Base-by-base conservation (phyloP, 2,888 invertebrate species). In the Cephus nigrinus region DNA sequence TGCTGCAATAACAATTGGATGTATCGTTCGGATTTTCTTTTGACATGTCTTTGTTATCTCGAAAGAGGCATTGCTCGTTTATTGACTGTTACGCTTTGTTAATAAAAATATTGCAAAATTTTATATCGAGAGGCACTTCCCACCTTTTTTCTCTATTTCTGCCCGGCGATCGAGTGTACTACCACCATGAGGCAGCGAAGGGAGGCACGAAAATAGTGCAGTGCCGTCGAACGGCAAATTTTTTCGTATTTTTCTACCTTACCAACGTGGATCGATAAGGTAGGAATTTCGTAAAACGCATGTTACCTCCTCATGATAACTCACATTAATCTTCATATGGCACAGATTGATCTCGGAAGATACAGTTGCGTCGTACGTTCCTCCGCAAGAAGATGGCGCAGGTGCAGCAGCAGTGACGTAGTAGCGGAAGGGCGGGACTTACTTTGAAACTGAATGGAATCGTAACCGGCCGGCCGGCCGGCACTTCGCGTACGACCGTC, bases 401-500 rank as follows among this genome's bases (percentile, higher is more conserved):
- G 2, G 2, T 23, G 55, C 23, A 40, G 15, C 55, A 23, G 55
- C 55, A 55, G 23, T 55, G 55, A 55, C 55, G 55, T 55, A 55
- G 55, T 1, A 9, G 55, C 55, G 1, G 75, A 40, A 80, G 69
- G 78, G 79, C 83, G 83, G 79, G 82, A 83, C 83, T 80, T 77
- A 78, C 74, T n/a, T 78, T 79, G 76, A 80, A 84, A 84, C 82
- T 84, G 84, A 86, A 88, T 84, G 85, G 82, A 81, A 84, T 78
- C 81, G 73, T 80, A 81, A 35, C 35, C 35, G 35, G 79, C 81
- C 80, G 79, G 82, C 86, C 88, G 86, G 86, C 86, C 86, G 88
- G 90, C 90, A 90, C 87, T 90, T 86, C 83, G 90, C 88, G 89
- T 85, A 86, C 87, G 86, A 85, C 86, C 88, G 89, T 86, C 89